A percentile compares a stretch with the other conserved stretches of the same genome.
Conservation (phyloP, 2,888 invertebrate species). For the Xanthorhoe spadicearia region DNA sequence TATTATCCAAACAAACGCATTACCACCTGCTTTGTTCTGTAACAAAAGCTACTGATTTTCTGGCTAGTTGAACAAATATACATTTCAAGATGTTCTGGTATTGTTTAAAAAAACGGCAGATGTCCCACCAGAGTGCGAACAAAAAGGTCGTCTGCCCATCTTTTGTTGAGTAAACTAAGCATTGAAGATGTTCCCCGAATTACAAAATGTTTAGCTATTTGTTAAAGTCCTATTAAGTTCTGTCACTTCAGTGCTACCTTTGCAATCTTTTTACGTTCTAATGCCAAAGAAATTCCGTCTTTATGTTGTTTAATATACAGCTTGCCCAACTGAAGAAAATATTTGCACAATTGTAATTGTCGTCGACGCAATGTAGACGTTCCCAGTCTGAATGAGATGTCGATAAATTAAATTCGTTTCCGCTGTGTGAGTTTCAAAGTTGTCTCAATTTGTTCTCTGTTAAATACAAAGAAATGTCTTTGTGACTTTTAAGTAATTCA, state of each 20-base stretch:
- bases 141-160: conserved; percentile 68
- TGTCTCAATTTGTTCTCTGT: conserved; percentile 80
- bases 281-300: conserved; percentile 44
- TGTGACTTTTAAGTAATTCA: conserved; percentile 58
- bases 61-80: conserved; percentile 83
- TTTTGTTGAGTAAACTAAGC: conserved; percentile 78
- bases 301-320: conserved; percentile 44
- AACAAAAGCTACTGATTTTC: conserved; percentile 80
- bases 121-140: conserved; percentile 67
- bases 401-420: conserved; percentile 84
- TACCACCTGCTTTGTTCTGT: conserved; percentile 61
- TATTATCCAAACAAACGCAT: conserved; percentile 65
- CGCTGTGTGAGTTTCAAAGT: conserved; percentile 79
- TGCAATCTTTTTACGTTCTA: conserved; percentile 47
- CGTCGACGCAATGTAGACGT: conserved; percentile 73
- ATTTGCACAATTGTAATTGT: conserved; percentile 70
- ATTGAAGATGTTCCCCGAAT: conserved; percentile 81
- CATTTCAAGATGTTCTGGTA: conserved; percentile 71
- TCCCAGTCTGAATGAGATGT: conserved; percentile 75
- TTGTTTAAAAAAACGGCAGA: conserved; percentile 75
- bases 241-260: conserved; percentile 72
- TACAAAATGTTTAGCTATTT: conserved; percentile 83
- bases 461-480: conserved; percentile 59
- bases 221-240: conserved; percentile 83
- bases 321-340: conserved; percentile 30